Evolutionary conservation across 2,797 vertebrate genomes (phyloP).

Genomic region (Cryptoprocta ferox): DNA sequence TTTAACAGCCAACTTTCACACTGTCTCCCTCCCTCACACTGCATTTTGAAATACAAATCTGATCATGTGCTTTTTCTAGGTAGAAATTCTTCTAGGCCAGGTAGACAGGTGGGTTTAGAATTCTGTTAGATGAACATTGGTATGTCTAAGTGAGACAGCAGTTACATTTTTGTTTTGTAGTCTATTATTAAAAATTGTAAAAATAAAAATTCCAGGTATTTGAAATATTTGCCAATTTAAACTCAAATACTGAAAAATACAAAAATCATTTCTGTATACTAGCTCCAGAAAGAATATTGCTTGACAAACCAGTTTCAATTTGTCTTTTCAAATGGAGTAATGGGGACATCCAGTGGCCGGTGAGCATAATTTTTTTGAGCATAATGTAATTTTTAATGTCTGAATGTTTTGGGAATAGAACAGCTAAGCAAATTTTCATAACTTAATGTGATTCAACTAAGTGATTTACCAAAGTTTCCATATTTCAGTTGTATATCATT

Average conservation of each 20-base stretch:
- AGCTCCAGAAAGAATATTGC: neutral
- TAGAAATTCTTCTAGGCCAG: neutral
- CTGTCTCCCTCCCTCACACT: neutral
- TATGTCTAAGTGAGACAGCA: neutral
- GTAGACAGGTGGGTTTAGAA: neutral
- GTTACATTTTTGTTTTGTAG: neutral
- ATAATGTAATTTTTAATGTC: neutral
- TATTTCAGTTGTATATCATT: neutral
- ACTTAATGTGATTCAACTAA: neutral
- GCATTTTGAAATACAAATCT: neutral
- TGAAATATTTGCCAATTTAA: slow-evolving; percentile 5
- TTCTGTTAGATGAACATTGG: neutral
- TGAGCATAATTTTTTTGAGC: neutral
- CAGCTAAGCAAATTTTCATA: neutral
- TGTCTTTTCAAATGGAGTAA: slow-evolving; percentile 55
- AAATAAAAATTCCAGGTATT: neutral
- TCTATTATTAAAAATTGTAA: neutral
- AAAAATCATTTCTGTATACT: neutral
- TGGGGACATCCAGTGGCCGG: slow-evolving; percentile 80
- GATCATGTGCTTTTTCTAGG: neutral
- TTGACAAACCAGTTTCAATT: neutral
- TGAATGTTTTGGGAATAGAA: neutral
- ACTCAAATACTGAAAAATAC: neutral
- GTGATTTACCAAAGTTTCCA: neutral
- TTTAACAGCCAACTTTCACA: neutral